Evolutionary conservation across 2,113 vertebrate genomes (phyloP).

Genomic region (Serilophus lunatus): DNA sequence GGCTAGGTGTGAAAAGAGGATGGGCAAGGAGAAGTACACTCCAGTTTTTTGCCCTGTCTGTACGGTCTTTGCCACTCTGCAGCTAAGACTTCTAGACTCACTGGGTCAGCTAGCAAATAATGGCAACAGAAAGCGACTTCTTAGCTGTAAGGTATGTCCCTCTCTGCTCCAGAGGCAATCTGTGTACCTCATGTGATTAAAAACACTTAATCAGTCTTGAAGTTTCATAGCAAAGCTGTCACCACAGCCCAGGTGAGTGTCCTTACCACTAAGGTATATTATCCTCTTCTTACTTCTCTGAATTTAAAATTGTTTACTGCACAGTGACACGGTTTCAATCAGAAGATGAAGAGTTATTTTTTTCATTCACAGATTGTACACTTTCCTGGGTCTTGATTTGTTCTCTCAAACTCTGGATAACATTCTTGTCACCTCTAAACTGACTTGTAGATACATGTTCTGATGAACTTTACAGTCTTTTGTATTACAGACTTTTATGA

Average conservation of each 20-base stretch:
- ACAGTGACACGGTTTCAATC: neutral
- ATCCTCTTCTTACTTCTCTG: neutral
- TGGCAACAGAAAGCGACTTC: neutral
- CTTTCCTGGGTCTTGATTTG: neutral
- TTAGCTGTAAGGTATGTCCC: neutral
- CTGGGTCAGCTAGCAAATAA: neutral
- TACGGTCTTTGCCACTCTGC: neutral
- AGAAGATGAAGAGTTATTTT: neutral
- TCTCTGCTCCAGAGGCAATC: neutral
- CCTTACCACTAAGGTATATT: neutral
- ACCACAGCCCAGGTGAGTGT: neutral
- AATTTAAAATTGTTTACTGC: neutral
- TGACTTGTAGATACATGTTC: neutral
- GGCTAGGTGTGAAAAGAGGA: neutral
- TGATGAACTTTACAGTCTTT: neutral
- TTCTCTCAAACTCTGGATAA: neutral
- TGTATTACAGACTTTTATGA: neutral
- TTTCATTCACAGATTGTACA: neutral
- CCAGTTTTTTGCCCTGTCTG: neutral
- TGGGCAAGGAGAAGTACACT: neutral
- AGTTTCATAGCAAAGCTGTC: neutral
- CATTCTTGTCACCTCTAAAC: neutral
- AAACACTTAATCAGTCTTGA: slow-evolving; percentile 25
- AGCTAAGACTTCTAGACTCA: neutral
- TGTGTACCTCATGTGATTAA: neutral